Conservation (phyloP, 2,797 vertebrate species). For the Epinephelus awoara region DNA sequence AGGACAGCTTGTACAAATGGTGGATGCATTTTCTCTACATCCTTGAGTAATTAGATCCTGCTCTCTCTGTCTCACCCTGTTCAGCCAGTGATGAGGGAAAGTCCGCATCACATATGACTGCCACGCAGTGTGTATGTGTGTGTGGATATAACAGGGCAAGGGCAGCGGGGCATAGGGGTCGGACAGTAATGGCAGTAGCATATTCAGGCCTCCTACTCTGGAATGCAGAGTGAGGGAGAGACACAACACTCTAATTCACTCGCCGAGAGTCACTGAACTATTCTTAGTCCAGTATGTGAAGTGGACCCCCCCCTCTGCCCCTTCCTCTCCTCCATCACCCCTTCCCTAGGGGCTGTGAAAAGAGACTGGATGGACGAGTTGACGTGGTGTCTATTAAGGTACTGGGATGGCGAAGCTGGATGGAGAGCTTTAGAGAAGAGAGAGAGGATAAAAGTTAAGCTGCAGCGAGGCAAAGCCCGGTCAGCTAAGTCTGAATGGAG, state of each 20-base stretch:
- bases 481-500: constrained; percentile 70
- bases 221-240: constrained; percentile 82
- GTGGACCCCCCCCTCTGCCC: constrained; percentile 55
- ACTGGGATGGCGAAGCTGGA: constrained; percentile 31
- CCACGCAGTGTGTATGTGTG: constrained; percentile 38
- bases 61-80: constrained; percentile 5
- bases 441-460: constrained; percentile 70
- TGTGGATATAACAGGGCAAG: constrained; percentile 37
- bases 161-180: constrained; percentile 65
- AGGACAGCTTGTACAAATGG: constrained; percentile 3
- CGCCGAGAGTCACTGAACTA: constrained; percentile 72
- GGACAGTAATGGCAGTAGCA: constrained; percentile 77
- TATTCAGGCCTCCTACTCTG: constrained; percentile 86
- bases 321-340: neutral
- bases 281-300: constrained; percentile 84
- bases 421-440: constrained; percentile 51
- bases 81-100: constrained; percentile 50
- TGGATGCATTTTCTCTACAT: constrained; percentile 40
- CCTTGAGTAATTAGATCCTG: constrained; percentile 26
- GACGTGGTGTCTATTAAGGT: constrained; percentile 55
- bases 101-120: constrained; percentile 47
- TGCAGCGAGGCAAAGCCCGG: constrained; percentile 64
- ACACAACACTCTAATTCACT: constrained; percentile 80
- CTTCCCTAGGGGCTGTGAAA: constrained; percentile 41
- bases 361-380: constrained; percentile 51